These are phyloP conservation scores for Colletes collaris DNA, from an alignment of 2,888 invertebrate genomes.

Conservation along the genomic window DNA sequence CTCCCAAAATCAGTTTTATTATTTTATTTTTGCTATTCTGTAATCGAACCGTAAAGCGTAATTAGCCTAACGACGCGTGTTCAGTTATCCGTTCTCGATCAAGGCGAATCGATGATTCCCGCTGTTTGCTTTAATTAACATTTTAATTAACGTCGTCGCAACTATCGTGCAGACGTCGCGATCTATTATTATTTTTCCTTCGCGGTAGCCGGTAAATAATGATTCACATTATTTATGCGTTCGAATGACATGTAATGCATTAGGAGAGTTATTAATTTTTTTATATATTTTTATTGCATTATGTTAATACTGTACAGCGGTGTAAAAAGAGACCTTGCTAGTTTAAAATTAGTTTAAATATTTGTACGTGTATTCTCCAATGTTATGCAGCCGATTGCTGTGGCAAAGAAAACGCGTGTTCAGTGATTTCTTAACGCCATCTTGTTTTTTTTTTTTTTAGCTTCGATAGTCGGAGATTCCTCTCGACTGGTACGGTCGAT, in stretches of 20 bases:
- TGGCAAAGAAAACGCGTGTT: background rate
- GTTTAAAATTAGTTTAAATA: too few species aligned
- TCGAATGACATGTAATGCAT: too few species aligned
- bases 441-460: constrained; percentile 13
- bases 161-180: background rate
- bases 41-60: constrained; percentile 24
- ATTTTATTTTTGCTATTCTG: constrained; percentile 32
- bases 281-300: too few species aligned
- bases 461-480: constrained; percentile 26
- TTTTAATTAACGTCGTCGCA: constrained; percentile 9
- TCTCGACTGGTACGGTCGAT: constrained; percentile 38
- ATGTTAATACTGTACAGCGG: too few species aligned
- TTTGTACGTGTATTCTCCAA: background rate
- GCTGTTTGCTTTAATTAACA: constrained; percentile 21
- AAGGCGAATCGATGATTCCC: background rate
- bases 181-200: constrained; percentile 2
- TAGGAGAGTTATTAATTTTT: too few species aligned
- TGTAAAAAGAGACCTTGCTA: too few species aligned
- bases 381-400: background rate
- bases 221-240: too few species aligned
- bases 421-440: background rate
- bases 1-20: too few species aligned
- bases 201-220: background rate
- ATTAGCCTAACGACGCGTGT: background rate
- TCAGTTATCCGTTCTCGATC: constrained; percentile 23